Evolutionary conservation across 1,140 invertebrate species (phyloP).

Genomic region (Papilio aristodemus): DNA sequence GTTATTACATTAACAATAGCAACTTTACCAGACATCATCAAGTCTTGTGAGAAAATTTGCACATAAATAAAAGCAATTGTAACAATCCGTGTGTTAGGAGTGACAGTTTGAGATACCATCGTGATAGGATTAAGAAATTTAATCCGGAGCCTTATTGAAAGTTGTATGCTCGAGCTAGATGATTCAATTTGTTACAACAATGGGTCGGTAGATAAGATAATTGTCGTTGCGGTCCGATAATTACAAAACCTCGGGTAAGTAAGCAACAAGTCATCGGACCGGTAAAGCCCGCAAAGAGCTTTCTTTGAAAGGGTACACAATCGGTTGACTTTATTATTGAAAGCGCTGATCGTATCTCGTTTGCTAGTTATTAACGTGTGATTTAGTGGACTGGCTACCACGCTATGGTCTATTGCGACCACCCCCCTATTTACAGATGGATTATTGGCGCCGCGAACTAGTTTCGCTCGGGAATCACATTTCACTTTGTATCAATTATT

Average conservation of each 20-base stretch:
- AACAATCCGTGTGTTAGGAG: conserved; percentile 6
- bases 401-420: conserved; percentile 53
- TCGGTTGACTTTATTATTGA: conserved; percentile 76
- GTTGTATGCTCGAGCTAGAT: conserved; percentile 49
- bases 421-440: conserved; percentile 63
- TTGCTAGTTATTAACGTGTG: conserved; percentile 73
- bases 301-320: conserved; percentile 73
- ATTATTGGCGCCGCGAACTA: conserved; percentile 36
- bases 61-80: conserved; percentile 22
- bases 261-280: conserved; percentile 47
- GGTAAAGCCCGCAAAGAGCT: conserved; percentile 63
- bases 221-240: conserved; percentile 56
- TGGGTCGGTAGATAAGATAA: conserved; percentile 47
- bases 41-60: conserved; percentile 25
- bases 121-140: conserved; percentile 34
- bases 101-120: conserved; percentile 30
- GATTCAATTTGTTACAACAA: conserved; percentile 59
- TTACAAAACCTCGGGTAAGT: conserved; percentile 55
- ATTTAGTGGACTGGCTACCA: conserved; percentile 65
- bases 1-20: conserved; percentile 2
- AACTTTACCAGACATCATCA: conserved; percentile 8
- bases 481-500: conserved; percentile 26
- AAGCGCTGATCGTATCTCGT: conserved; percentile 72
- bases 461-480: background rate
- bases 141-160: conserved; percentile 28